These are phyloP conservation scores for Selene dorsalis DNA, from an alignment of 2,797 vertebrate species.

Conservation along the genomic window DNA sequence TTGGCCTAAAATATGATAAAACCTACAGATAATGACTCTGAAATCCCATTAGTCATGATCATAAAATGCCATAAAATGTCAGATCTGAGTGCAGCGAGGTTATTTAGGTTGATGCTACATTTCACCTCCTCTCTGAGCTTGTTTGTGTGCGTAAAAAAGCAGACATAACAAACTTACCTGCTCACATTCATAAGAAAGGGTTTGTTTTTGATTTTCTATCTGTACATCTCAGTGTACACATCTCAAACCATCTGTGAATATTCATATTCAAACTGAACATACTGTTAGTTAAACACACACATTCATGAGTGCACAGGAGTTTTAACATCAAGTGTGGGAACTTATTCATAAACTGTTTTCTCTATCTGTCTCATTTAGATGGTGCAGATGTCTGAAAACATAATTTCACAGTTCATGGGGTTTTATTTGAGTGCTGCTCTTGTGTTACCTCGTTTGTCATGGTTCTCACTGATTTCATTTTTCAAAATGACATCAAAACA, in stretches of 20 bases:
- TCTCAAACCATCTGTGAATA: constrained; percentile 37
- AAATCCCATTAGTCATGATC: not conserved
- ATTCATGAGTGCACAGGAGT: constrained; percentile 12
- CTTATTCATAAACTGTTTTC: constrained; percentile 62
- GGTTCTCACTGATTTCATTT: constrained; percentile 71
- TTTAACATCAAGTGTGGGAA: constrained; percentile 39
- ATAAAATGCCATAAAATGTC: constrained; percentile 11
- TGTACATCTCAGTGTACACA: not conserved
- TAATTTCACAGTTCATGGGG: constrained; percentile 78
- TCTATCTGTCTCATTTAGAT: constrained; percentile 74
- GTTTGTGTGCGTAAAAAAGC: not conserved
- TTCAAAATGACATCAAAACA: constrained; percentile 71
- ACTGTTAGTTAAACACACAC: constrained; percentile 4
- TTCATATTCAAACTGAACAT: constrained; percentile 37
- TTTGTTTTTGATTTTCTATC: constrained; percentile 2
- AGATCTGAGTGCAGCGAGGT: not conserved
- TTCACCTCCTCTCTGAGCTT: not conserved
- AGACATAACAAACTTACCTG: not conserved
- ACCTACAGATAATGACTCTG: not conserved
- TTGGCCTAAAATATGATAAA: not conserved
- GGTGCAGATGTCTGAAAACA: constrained; percentile 74
- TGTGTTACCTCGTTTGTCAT: constrained; percentile 69
- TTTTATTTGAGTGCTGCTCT: constrained; percentile 73
- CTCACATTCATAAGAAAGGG: not conserved
- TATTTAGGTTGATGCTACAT: not conserved